Base-by-base conservation (phyloP, 30 jellyfish, hydroid and myxozoan species). In the Hydractinia echinata region DNA sequence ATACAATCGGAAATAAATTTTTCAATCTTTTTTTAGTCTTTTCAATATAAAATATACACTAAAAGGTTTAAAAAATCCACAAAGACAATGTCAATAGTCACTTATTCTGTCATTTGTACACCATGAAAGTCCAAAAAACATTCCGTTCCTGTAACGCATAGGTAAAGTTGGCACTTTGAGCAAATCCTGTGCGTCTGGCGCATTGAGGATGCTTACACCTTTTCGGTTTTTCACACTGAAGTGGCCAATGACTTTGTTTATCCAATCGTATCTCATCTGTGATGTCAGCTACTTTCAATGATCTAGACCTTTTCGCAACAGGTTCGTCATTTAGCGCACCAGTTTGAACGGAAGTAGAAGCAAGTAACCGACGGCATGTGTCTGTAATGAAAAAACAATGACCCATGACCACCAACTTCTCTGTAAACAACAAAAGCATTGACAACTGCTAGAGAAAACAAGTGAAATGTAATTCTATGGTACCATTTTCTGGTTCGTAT, bases 161-260 rank as follows among this genome's bases (percentile, higher is more conserved):
- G 69, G 72, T 72, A 39, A 72, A 72, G 71, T 72, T 72, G 82
- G 18, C 82, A 72, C 53, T 72, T 72, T 18, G 82, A 72, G 69
- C 82, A 72, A 72, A 72, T n/a, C 82, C 71, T 49, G 66, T 19
- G 10, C 82, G 72, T 10, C 69, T 72, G 44, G 44, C 50, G 82
- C 82, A 72, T 18, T 69, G 71, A 9, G 71, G 67, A 8, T 50
- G 82, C 72, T 72, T 72, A 53, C 82, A 72, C 67, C 82, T 30
- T 8, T 72, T 72, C 16, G 30, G 71, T 44, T 72, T 72, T 69
- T 72, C 82, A 39, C 82, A 72, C 50, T 72, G 30, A 19, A 72
- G 67, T n/a, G 82, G 82, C 82, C 82, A 72, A 39, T 72, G 82
- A 18, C 50, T 72, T 72, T 19, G 16, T 14, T 53, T 14, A 69